A percentile compares a stretch with the other conserved stretches of the same genome.
Evolutionary conservation across 2,888 invertebrate genomes (phyloP).

Genomic region (Diploptera punctata): DNA sequence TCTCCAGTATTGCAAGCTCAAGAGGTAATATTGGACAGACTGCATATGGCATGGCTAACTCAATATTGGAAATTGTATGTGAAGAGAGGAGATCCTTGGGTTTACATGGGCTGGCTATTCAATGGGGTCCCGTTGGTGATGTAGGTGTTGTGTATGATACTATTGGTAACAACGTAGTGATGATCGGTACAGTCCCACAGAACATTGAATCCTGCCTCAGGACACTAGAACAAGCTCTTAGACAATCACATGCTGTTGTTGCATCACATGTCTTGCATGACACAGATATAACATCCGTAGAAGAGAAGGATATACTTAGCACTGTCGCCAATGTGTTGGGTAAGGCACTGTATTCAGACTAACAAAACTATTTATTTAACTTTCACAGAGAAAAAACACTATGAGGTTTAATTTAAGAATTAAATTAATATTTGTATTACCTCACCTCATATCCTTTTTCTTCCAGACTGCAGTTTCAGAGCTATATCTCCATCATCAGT

Average conservation of each 20-base stretch:
- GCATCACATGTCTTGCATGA: neutral
- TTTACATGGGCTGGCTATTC: constrained; percentile 63
- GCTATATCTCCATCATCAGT: too few species aligned
- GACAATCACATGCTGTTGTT: neutral
- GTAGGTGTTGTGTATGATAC: constrained; percentile 80
- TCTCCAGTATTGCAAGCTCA: constrained; percentile 69
- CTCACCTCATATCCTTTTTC: too few species aligned
- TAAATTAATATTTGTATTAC: too few species aligned
- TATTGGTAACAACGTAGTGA: constrained; percentile 46
- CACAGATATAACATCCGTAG: neutral
- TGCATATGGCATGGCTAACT: constrained; percentile 70
- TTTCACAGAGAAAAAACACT: too few species aligned
- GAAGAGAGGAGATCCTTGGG: constrained; percentile 58
- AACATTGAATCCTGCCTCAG: constrained; percentile 81
- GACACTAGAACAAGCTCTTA: constrained; percentile 54
- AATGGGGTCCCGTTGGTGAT: constrained; percentile 72
- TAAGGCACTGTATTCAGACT: too few species aligned
- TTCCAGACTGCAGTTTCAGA: too few species aligned
- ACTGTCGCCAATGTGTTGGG: neutral
- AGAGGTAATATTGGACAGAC: constrained; percentile 70
- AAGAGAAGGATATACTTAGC: neutral
- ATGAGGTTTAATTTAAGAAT: too few species aligned
- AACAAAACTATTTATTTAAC: too few species aligned
- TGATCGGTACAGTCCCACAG: constrained; percentile 85
- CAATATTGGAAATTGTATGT: constrained; percentile 66